Base-by-base conservation (phyloP, 2,797 vertebrate species). In the Sardinella longiceps region DNA sequence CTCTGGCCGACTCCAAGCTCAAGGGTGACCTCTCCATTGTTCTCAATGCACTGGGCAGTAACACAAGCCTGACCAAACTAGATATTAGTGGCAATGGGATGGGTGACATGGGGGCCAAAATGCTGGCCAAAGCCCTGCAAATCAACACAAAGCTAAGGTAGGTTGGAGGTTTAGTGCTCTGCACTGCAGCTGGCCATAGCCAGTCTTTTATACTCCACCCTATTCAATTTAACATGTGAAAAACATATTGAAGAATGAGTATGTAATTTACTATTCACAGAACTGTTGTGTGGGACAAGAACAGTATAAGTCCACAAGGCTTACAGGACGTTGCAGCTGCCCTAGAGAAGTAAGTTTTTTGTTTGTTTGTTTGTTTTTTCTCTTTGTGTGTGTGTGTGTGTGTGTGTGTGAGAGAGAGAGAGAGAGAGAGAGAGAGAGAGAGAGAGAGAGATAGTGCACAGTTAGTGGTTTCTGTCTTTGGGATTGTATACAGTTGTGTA, bases 71-170 rank as follows among this genome's bases (percentile, higher is more conserved):
- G 83, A 98, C 96, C 86, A 96, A 94, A 83, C 95, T 99, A 92
- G 98, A 99, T 94, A 97, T 99, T 93, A 99, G 98, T 15, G 98
- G 98, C 25, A 99, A 99, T 74, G 93, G 91, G 51, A 99, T 99
- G 98, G 98, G 98, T 0, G 98, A 99, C 92, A 97, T 99, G 96
- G 98, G 98, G 0, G 98, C 98, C 1, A 99, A 98, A 94, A 99
- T 99, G 96, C 88, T 99, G 88, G 97, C 98, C 85, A 99, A 99
- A 89, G 98, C 98, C 10, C 93, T 99, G 81, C 98, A 99, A 94
- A 98, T 99, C 93, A 99, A 99, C 95, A 97, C 96, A 82, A 99
- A 99, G 77, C 98, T 99, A 90, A 97, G 98, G 98, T 98, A 90
- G 85, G 87, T 3, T 9, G n/a, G 2, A 48, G 46, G 43, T 43